Base-by-base conservation (phyloP, 64 coral and sea anemone species). In the Hydrozoanthus tunicans region DNA sequence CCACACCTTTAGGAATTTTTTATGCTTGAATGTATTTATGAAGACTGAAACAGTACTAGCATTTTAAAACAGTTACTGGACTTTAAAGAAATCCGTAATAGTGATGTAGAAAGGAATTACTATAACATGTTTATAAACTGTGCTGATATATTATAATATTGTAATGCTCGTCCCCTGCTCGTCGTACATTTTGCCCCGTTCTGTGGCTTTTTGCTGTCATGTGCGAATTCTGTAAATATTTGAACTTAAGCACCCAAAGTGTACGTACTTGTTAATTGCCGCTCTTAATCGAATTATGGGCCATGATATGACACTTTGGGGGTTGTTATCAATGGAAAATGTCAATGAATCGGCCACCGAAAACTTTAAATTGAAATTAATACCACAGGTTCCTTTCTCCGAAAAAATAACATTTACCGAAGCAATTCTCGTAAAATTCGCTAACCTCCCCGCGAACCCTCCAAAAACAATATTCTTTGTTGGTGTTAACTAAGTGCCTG, bases 281-380 rank as follows among this genome's bases (percentile, higher is more conserved):
- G 84, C 56, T 52, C 69, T 70, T 88, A 88, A 88, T 88, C 84
- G 84, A 88, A 88, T 88, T 88, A 88, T 73, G 12, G 56, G 12
- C 24, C 62, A 75, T 88, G 56, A 74, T 58, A 88, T 88, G 84
- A 88, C 84, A 88, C 69, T 88, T 51, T 62, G 79, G 54, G 79
- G 84, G 84, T 88, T 88, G 84, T 88, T 88, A 88, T 88, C 84
- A 74, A 73, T 75, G 69, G 55, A 74, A 73, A 75, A 88, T 88
- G 84, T 88, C 84, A 88, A 60, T 88, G 56, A 56, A 53, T 73
- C 12, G 12, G 56, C 68, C 69, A 74, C 67, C n/a, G 68, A 59
- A 73, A 56, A 59, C 55, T 84, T 86, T 64, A 59, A 25, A 25
- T 1, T 60, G 56, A 73, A 88, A 74, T 88, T 32, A 12, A 73